Conservation (phyloP, 2,888 invertebrate genomes). For the Strigamia transsilvanica region DNA sequence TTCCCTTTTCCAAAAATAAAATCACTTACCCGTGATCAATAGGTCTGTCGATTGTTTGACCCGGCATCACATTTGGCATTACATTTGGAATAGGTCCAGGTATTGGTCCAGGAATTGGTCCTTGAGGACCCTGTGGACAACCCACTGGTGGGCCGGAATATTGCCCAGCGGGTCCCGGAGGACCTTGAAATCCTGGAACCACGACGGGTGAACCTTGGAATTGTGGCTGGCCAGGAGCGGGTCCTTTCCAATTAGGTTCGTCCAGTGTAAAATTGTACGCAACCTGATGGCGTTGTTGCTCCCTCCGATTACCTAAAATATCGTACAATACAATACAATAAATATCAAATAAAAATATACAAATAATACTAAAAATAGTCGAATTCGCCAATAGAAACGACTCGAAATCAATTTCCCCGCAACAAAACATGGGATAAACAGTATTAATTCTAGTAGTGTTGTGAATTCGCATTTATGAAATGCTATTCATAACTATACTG, state of each 20-base stretch:
- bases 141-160: slow-evolving; percentile 65
- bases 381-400: no score
- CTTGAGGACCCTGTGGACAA: slow-evolving; percentile 76
- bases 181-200: slow-evolving; percentile 56
- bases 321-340: slow-evolving; percentile 1
- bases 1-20: background rate
- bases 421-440: no score
- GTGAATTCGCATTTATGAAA: no score
- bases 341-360: background rate
- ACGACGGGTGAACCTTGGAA: slow-evolving; percentile 55
- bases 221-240: slow-evolving; percentile 67
- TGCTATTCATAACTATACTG: no score
- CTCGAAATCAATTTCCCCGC: no score
- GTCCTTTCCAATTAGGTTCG: slow-evolving; percentile 84
- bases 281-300: slow-evolving; percentile 53
- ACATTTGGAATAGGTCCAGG: slow-evolving; percentile 68
- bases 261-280: slow-evolving; percentile 70
- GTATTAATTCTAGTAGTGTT: no score
- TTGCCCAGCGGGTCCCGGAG: slow-evolving; percentile 44
- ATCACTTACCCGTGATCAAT: slow-evolving; percentile 72
- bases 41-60: slow-evolving; percentile 50
- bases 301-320: slow-evolving; percentile 50
- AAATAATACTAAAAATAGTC: no score
- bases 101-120: slow-evolving; percentile 74
- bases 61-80: slow-evolving; percentile 71